Conservation (phyloP, 2,888 invertebrate species). For the Thyatira batis region DNA sequence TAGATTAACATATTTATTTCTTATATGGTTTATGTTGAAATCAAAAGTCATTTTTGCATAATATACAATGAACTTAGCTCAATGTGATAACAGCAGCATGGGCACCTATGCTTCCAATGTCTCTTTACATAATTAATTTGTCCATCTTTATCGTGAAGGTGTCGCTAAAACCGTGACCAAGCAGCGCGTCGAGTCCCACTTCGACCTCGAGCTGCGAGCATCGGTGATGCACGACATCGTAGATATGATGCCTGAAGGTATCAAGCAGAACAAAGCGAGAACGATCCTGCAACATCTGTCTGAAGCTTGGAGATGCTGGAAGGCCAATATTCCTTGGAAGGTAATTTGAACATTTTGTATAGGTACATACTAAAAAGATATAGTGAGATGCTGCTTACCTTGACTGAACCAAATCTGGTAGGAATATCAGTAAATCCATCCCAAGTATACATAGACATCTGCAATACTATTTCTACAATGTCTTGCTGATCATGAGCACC, state of each 20-base stretch:
- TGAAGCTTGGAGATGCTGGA: conserved; percentile 99
- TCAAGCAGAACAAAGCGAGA: conserved; percentile 99
- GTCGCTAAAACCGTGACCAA: conserved; percentile 99
- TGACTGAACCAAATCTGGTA: too few relatives aligned
- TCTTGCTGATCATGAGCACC: too few relatives aligned
- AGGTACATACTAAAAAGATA: too few relatives aligned
- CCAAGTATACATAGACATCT: too few relatives aligned
- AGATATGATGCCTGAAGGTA: conserved; percentile 99
- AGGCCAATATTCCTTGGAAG: conserved; percentile 99
- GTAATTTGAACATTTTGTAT: conserved; percentile 65
- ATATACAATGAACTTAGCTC: too few relatives aligned
- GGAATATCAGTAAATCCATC: too few relatives aligned
- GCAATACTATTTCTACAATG: too few relatives aligned
- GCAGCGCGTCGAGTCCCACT: conserved; percentile 99
- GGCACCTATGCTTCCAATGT: too few relatives aligned
- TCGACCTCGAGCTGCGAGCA: conserved; percentile 98
- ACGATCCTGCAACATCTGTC: conserved; percentile 99
- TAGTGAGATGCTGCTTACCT: not conserved
- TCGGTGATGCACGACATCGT: conserved; percentile 99
- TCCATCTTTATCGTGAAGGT: conserved; percentile 59
- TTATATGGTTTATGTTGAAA: too few relatives aligned
- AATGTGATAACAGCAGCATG: not conserved
- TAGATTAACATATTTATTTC: too few relatives aligned
- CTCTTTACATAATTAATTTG: too few relatives aligned
- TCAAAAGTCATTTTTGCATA: too few relatives aligned